These are phyloP conservation scores for Hydrophis major DNA, from an alignment of 2,797 vertebrate species.

Conservation along the genomic window DNA sequence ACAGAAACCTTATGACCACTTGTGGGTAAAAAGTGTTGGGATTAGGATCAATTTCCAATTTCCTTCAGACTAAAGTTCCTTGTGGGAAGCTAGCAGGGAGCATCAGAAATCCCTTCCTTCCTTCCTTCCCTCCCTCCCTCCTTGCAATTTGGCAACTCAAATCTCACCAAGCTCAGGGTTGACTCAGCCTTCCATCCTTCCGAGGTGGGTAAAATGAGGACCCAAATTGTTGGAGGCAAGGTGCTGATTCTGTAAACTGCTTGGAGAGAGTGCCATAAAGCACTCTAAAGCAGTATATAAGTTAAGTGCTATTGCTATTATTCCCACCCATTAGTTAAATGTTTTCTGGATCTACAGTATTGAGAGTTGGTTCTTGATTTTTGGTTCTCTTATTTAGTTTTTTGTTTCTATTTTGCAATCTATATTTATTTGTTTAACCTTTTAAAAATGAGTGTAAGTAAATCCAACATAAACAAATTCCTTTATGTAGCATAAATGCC, in stretches of 20 bases:
- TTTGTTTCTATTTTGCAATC: background rate
- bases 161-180: too few relatives aligned
- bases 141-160: too few relatives aligned
- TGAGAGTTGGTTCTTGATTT: background rate
- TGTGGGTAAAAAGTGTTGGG: background rate
- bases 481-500: too few relatives aligned
- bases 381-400: background rate
- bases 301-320: background rate
- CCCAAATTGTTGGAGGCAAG: too few relatives aligned
- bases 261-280: too few relatives aligned
- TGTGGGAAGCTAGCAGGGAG: too few relatives aligned
- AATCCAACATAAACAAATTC: background rate
- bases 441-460: background rate
- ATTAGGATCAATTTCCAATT: background rate
- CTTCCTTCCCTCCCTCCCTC: too few relatives aligned
- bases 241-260: too few relatives aligned
- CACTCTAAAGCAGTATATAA: too few relatives aligned
- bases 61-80: background rate
- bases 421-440: background rate
- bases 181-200: too few relatives aligned
- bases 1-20: slow-evolving; percentile 28
- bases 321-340: background rate
- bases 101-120: too few relatives aligned
- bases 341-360: background rate
- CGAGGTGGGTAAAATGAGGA: too few relatives aligned